A percentile compares a stretch with the other conserved stretches of the same genome.
Conservation (phyloP, 2,797 vertebrate species). For the Sebastes nivosus region DNA sequence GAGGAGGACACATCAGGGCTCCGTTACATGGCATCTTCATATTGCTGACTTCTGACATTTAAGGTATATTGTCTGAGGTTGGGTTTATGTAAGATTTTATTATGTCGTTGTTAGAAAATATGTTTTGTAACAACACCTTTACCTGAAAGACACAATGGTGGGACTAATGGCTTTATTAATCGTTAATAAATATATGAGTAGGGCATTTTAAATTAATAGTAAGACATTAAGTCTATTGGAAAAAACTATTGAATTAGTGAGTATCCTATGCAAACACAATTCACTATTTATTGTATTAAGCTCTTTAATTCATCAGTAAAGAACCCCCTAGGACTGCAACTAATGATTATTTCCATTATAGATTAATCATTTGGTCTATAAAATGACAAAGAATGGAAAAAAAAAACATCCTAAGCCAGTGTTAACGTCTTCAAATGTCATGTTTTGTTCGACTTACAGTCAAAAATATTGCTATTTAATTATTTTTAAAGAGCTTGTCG, state of each 20-base stretch:
- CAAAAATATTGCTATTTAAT: not conserved
- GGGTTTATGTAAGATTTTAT: conserved; percentile 12
- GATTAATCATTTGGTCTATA: not conserved
- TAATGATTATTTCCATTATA: not conserved
- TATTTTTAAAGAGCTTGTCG: not conserved
- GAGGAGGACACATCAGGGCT: not conserved
- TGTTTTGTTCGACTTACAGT: not conserved
- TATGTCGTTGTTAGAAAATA: not conserved
- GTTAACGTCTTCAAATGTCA: not conserved
- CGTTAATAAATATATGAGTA: not conserved
- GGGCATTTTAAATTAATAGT: not conserved
- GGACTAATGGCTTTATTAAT: not conserved
- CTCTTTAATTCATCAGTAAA: not conserved
- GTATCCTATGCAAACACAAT: not conserved
- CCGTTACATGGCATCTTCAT: not conserved
- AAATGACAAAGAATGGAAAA: not conserved
- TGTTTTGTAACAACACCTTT: not conserved
- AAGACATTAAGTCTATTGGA: not conserved
- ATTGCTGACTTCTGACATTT: conserved; percentile 12
- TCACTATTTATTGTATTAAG: no score
- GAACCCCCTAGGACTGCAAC: not conserved
- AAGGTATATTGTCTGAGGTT: not conserved
- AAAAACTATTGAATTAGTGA: not conserved
- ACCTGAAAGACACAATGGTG: not conserved
- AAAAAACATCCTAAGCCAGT: not conserved